Evolutionary conservation across 2,888 invertebrate genomes (phyloP).

Genomic region (Zele albiditarsus): DNA sequence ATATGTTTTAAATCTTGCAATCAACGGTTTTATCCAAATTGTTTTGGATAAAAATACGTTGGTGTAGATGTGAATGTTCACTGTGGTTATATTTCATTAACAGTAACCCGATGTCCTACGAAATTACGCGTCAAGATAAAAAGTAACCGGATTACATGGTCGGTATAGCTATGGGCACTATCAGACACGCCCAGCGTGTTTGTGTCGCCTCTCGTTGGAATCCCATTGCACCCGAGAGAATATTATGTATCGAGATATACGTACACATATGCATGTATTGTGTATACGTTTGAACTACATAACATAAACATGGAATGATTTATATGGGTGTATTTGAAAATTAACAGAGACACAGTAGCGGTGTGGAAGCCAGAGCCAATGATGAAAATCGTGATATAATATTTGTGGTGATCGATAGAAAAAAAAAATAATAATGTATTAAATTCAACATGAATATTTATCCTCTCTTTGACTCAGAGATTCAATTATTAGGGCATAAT

Average conservation of each 20-base stretch:
- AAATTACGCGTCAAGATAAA: conserved; percentile 45
- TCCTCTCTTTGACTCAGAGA: too few species aligned
- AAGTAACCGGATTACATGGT: conserved; percentile 47
- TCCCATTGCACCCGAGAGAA: conserved; percentile 9
- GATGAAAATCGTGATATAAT: too few species aligned
- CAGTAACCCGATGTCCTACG: conserved; percentile 44
- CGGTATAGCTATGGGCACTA: conserved; percentile 42
- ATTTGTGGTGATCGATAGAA: too few species aligned
- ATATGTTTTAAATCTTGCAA: neutral
- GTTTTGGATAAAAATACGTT: neutral
- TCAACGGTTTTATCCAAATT: conserved; percentile 41
- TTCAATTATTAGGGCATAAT: too few species aligned
- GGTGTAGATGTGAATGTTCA: conserved; percentile 20
- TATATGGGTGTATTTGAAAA: too few species aligned
- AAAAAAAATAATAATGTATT: too few species aligned
- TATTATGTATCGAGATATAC: neutral
- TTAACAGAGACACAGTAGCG: too few species aligned
- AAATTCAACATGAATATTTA: too few species aligned
- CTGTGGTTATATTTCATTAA: conserved; percentile 32
- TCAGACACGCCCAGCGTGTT: conserved; percentile 51
- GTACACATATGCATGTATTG: too few species aligned
- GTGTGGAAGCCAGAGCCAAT: too few species aligned
- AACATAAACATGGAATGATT: too few species aligned
- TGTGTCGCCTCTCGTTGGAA: conserved; percentile 36
- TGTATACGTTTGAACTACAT: too few species aligned